Base-by-base conservation (phyloP, 2,113 vertebrate genomes). In the Plecotus auritus region DNA sequence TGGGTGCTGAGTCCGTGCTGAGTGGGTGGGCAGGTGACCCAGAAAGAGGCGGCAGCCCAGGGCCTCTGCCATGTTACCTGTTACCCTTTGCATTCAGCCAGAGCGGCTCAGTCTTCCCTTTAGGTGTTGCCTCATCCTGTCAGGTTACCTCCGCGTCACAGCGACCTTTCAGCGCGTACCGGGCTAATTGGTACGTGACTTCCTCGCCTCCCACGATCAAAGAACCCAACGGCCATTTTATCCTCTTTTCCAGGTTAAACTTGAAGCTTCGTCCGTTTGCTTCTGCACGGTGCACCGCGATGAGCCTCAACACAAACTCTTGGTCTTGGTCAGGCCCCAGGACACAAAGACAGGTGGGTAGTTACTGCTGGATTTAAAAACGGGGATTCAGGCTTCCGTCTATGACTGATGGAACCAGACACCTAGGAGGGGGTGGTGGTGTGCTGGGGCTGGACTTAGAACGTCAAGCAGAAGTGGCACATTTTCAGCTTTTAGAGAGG, bases 321-420 rank as follows among this genome's bases (percentile, higher is more conserved):
- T 98, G 97, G 98, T 98, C 97, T 97, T 98, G 97, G 96, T 97
- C 94, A 96, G 97, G 89, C 98, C 98, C 51, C 97, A 96, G 95
- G 97, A 98, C 97, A 98, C 98, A 96, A 93, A 98, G 94, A 97
- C 97, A 98, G 98, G 98, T 99, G 92, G 97, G 98, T 98, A 42
- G 90, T 73, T 78, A 64, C 78, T 61, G 59, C 73, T 88, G 87
- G 95, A 69, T 86, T 94, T 96, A 77, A 49, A 49, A 69, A 88
- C 12, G 77, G 32, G 47, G 26, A 80, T 78, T 61, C 86, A 95
- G 59, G 45, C 67, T 97, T 88, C 81, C 17, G 2, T 77, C 18
- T 22, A 13, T 0, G 40, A 3, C 14, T 0, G 1, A 32, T 22
- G 47, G 61, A 56, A 56, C 22, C 54, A 56, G 35, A 42, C 28